Conservation (phyloP, 2,797 vertebrate genomes). For the Peromyscus eremicus region DNA sequence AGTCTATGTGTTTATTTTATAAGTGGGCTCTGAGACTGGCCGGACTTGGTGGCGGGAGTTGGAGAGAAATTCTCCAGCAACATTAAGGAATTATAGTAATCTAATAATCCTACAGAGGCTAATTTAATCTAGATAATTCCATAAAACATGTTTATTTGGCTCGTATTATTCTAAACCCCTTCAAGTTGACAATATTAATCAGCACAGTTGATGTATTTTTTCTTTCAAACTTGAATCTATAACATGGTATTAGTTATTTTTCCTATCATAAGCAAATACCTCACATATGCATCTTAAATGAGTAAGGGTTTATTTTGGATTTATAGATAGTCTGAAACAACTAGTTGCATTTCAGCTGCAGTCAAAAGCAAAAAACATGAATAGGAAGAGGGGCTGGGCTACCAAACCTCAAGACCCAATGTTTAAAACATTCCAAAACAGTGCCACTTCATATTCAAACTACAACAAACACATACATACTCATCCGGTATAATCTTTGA, state of each 20-base stretch:
- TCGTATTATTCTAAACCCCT: neutral
- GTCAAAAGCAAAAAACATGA: no score
- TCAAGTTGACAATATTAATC: neutral
- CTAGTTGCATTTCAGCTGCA: neutral
- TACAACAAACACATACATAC: neutral
- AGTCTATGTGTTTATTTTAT: no score
- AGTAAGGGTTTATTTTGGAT: neutral
- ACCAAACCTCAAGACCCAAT: neutral
- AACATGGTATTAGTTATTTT: neutral
- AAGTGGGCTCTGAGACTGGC: no score
- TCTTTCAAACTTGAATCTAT: neutral
- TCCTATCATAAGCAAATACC: neutral
- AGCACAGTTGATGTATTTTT: neutral
- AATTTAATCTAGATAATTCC: neutral
- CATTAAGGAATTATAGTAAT: no score
- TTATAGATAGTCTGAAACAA: neutral
- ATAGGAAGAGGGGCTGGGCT: neutral
- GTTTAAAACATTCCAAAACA: neutral
- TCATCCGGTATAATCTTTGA: neutral
- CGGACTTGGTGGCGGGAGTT: no score
- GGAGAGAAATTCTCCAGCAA: no score
- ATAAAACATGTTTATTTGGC: neutral
- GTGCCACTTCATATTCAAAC: neutral
- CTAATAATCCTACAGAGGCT: neutral
- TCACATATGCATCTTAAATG: neutral